A percentile compares a stretch with the other conserved stretches of the same genome.
phyloP scores from a whole-genome alignment of 2,888 invertebrate genomes.

The Diarsia brunnea region DNA sequence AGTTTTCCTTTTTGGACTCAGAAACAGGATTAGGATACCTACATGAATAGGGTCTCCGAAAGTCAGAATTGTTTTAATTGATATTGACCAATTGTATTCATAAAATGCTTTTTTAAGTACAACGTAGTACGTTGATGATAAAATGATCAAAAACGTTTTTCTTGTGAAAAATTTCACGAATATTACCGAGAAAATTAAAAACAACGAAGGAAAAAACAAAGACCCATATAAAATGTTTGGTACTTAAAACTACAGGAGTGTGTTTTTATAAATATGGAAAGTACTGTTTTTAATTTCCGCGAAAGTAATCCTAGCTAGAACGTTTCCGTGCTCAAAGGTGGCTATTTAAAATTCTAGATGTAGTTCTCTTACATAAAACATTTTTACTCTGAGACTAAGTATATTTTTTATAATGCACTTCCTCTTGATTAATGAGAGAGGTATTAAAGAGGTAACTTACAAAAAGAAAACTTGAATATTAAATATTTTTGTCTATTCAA shows the following conservation, averaged over 20 bases:
- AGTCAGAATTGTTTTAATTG: too few relatives aligned
- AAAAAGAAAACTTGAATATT: not conserved
- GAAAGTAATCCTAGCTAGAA: conserved; percentile 52
- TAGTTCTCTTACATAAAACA: conserved; percentile 47
- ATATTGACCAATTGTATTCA: too few relatives aligned
- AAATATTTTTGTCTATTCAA: not conserved
- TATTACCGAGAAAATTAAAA: too few relatives aligned
- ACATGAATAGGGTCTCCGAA: too few relatives aligned
- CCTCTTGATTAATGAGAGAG: conserved; percentile 38
- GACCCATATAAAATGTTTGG: not conserved
- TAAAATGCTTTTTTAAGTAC: too few relatives aligned
- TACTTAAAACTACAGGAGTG: conserved; percentile 6
- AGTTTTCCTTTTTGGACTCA: too few relatives aligned
- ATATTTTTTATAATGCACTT: conserved; percentile 28
- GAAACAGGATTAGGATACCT: too few relatives aligned
- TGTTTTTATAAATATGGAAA: conserved; percentile 29
- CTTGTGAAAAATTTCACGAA: too few relatives aligned
- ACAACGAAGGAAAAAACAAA: not conserved
- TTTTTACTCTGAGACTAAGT: conserved; percentile 33
- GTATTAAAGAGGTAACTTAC: conserved; percentile 11
- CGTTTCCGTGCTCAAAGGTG: conserved; percentile 52
- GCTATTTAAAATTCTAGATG: conserved; percentile 44
- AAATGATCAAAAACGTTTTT: not conserved
- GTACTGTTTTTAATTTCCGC: conserved; percentile 57
- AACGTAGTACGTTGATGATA: too few relatives aligned